Base-by-base conservation (phyloP, 1,140 invertebrate species). In the Drosophila obscura region DNA sequence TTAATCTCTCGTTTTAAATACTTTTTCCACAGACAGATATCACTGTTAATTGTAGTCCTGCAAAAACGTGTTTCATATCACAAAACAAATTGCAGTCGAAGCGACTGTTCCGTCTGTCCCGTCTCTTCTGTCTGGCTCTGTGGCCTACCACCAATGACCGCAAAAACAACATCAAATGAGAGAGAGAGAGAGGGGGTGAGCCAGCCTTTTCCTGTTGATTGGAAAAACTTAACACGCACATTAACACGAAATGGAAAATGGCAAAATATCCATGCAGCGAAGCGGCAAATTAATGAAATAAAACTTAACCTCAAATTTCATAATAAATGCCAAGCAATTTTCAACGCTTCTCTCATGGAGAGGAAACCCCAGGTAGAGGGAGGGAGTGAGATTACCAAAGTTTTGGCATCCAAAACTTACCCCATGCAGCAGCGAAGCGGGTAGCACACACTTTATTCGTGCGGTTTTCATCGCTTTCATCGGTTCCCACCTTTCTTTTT, bases 241-340 rank as follows among this genome's bases (percentile, higher is more conserved):
- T 64, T 62, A 69, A 63, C 49, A 39, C 53, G 55, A 52, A 46
- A 31, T 53, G 44, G 49, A 67, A 73, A 67, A 66, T 67, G 24
- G 45, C 56, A 39, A 13, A 39, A 39, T 13, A 5, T 39, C 35
- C 35, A 39, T 39, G 11, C 77, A 68, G 28, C 58, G 53, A 64
- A 57, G 56, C 62, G 72, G 50, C 45, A 84, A 83, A 84, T 84
- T 79, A 83, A 80, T 84, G 56, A 77, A 84, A 84, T 84, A 77
- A 85, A 84, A 84, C 63, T 77, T 76, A 65, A 65, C 59, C 67
- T 65, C 73, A 80, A 77, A 73, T 73, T 66, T 65, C 49, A 73
- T 84, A 76, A 80, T 80, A 80, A 66, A 79, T 73, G 61, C 72
- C 65, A 67, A 53, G 43, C 49, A 56, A 73, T 63, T 82, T 58